phyloP scores from a whole-genome alignment of 2,797 vertebrate genomes.

The Eremophila alpestris region DNA sequence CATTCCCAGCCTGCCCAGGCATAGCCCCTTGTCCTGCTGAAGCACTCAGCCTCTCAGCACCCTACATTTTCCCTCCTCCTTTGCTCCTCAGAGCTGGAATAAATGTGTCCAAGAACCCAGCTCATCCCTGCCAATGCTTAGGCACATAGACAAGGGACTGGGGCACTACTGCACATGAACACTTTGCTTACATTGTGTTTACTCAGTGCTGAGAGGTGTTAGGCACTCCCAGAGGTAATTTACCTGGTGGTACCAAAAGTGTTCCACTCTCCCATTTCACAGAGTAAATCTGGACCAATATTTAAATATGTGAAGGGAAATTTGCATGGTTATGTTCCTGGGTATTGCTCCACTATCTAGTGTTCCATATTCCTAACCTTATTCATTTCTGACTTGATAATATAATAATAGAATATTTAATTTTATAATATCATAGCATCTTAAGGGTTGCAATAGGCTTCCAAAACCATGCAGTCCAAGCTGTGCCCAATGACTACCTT shows the following conservation, averaged over 20 bases:
- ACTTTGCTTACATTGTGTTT: neutral
- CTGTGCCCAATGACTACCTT: accelerated
- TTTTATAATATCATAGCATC: neutral
- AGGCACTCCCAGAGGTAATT: neutral
- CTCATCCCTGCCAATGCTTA: neutral
- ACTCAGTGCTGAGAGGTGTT: neutral
- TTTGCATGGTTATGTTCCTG: neutral
- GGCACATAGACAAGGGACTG: neutral
- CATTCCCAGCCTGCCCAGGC: neutral
- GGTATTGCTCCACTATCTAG: neutral
- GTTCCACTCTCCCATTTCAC: neutral
- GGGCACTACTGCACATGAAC: neutral
- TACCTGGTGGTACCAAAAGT: neutral
- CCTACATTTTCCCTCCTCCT: neutral
- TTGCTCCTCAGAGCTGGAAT: neutral
- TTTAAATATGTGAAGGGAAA: neutral
- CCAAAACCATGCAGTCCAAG: neutral
- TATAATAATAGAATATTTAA: neutral
- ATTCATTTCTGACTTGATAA: neutral
- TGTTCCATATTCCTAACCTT: neutral
- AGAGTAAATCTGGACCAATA: neutral
- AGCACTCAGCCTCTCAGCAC: neutral
- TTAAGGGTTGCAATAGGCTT: neutral
- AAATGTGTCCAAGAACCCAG: neutral
- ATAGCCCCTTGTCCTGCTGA: neutral